Conservation (phyloP, 2,797 vertebrate genomes). For the Sphenopsis melanotis region DNA sequence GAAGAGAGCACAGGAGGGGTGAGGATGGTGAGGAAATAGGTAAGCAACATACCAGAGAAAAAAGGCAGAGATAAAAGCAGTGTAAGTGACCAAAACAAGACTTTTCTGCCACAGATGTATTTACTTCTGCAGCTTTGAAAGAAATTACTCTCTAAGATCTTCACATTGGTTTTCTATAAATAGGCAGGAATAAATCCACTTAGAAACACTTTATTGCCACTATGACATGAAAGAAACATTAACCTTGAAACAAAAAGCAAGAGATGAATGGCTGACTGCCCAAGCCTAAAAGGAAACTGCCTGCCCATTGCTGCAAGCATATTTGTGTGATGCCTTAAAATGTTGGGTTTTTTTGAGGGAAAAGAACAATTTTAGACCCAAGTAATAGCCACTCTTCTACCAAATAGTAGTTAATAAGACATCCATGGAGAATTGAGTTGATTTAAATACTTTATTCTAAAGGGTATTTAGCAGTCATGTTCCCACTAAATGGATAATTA, state of each 20-base stretch:
- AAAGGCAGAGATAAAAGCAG: background rate
- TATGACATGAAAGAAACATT: background rate
- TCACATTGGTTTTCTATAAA: background rate
- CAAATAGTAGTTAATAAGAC: constrained; percentile 7
- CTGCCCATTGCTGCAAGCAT: background rate
- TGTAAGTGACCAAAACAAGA: background rate
- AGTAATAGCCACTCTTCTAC: constrained; percentile 11
- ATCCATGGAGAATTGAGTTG: background rate
- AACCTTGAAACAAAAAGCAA: background rate
- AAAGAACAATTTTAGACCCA: background rate
- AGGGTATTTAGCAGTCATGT: background rate
- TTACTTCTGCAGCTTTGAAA: background rate
- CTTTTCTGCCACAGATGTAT: background rate
- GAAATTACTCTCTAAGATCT: background rate
- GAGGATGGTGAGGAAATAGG: background rate
- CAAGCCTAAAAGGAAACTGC: background rate
- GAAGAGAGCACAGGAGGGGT: background rate
- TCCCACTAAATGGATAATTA: constrained; percentile 34
- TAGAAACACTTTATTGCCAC: background rate
- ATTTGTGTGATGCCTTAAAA: background rate
- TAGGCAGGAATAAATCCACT: background rate
- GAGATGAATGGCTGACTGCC: background rate
- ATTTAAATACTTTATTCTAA: constrained; percentile 34
- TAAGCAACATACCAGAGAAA: background rate
- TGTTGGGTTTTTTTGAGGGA: background rate